These are phyloP conservation scores for Tetrax tetrax DNA, from an alignment of 2,113 vertebrate genomes.

Conservation along the genomic window DNA sequence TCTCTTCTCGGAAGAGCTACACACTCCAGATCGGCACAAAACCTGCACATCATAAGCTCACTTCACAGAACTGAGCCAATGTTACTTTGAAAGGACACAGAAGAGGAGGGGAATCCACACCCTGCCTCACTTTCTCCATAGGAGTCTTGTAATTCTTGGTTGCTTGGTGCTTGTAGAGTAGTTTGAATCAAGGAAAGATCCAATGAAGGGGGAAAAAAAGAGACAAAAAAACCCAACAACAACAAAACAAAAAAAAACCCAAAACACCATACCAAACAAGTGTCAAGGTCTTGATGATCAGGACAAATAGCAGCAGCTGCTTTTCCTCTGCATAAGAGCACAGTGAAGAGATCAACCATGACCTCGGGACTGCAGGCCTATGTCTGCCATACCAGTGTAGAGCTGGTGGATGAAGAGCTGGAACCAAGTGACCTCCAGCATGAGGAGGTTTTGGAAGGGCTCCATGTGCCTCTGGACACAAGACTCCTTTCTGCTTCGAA, in stretches of 20 bases:
- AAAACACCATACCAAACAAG: too few species aligned
- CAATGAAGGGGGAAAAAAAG: too few species aligned
- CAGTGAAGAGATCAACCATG: accelerated
- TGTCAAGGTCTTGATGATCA: neutral
- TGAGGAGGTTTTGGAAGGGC: neutral
- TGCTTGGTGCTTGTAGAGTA: neutral
- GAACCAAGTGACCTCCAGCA: neutral
- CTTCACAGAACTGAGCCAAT: accelerated
- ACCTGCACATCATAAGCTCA: neutral
- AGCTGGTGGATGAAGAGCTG: neutral
- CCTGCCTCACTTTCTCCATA: neutral
- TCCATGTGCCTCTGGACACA: too few species aligned
- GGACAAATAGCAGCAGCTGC: neutral
- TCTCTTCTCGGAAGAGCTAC: neutral
- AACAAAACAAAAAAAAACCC: too few species aligned
- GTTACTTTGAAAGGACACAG: neutral
- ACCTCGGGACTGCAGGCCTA: neutral
- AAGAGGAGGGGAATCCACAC: neutral
- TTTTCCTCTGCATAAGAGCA: neutral
- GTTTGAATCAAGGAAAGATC: neutral
- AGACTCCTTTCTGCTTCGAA: neutral
- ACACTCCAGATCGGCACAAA: accelerated
- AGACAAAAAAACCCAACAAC: too few species aligned
- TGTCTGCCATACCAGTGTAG: accelerated
- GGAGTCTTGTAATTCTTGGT: neutral